These are phyloP conservation scores for Urosaurus nigricauda DNA, from an alignment of 2,797 vertebrate genomes.

Conservation along the genomic window DNA sequence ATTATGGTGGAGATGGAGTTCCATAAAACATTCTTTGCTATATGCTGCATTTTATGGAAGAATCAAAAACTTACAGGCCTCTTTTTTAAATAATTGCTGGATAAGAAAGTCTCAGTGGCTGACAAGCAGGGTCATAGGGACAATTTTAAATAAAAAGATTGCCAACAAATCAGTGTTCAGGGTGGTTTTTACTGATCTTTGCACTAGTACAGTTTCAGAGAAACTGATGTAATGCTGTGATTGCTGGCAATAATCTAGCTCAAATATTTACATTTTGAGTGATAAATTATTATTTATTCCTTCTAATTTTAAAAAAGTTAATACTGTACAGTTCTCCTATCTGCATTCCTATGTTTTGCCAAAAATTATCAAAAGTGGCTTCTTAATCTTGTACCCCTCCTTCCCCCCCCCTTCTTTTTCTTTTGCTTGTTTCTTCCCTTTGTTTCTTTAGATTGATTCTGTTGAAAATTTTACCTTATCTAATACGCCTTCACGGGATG, in stretches of 20 bases:
- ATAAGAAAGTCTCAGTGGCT: not conserved
- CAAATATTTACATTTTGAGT: conserved; percentile 48
- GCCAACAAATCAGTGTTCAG: not conserved
- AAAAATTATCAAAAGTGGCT: conserved; percentile 64
- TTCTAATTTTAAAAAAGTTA: not conserved
- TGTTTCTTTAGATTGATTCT: conserved; percentile 87
- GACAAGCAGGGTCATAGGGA: not conserved
- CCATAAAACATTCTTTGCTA: not conserved
- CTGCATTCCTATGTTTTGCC: conserved; percentile 53
- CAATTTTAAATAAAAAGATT: not conserved
- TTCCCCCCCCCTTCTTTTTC: conserved; percentile 33
- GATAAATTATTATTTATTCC: not conserved
- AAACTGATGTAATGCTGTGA: not conserved
- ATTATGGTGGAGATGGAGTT: not conserved
- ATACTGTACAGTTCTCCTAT: conserved; percentile 26
- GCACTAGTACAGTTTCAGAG: not conserved
- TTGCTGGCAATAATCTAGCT: conserved; percentile 1
- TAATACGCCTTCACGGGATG: conserved; percentile 89
- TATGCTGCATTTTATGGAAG: not conserved
- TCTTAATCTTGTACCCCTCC: conserved; percentile 55
- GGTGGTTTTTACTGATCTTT: not conserved
- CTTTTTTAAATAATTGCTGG: not conserved
- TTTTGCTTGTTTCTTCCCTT: conserved; percentile 46
- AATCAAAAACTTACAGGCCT: not conserved
- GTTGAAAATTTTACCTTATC: conserved; percentile 91